These are phyloP conservation scores for Oxyscelio sp. DNA, from an alignment of 2,888 invertebrate species.

Conservation along the genomic window DNA sequence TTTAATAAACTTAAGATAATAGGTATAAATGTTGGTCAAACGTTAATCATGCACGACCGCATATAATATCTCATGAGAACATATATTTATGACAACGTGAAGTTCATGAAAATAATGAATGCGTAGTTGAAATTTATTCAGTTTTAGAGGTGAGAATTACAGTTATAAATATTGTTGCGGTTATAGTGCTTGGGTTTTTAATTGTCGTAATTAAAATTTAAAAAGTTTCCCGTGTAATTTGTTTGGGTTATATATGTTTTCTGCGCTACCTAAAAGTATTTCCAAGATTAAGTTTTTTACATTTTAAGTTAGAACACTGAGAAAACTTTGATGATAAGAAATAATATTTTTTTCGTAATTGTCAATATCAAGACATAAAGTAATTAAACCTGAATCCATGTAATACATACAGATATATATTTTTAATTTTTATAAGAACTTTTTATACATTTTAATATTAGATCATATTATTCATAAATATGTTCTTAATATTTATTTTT, in stretches of 20 bases:
- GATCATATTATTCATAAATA: too few relatives aligned
- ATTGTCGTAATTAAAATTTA: constrained; percentile 57
- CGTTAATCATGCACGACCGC: constrained; percentile 59
- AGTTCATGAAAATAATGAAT: constrained; percentile 65
- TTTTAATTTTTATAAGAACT: too few relatives aligned
- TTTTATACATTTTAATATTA: too few relatives aligned
- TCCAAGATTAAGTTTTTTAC: too few relatives aligned
- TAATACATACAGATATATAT: too few relatives aligned
- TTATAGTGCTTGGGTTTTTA: constrained; percentile 36
- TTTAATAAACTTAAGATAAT: constrained; percentile 55
- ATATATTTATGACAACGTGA: constrained; percentile 47
- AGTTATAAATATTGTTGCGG: constrained; percentile 47
- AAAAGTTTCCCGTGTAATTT: constrained; percentile 48
- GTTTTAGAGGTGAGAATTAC: constrained; percentile 55
- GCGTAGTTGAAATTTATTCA: constrained; percentile 63
- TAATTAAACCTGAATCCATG: too few relatives aligned
- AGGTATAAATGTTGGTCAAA: constrained; percentile 44
- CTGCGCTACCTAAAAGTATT: neutral
- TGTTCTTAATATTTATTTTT: too few relatives aligned
- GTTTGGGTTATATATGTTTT: constrained; percentile 18
- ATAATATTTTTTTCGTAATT: too few relatives aligned
- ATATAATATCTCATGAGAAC: constrained; percentile 56
- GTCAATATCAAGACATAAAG: too few relatives aligned
- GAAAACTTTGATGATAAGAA: too few relatives aligned
- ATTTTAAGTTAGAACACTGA: too few relatives aligned